Conservation (phyloP, 1,140 invertebrate species). For the Trichonephila clavipes region DNA sequence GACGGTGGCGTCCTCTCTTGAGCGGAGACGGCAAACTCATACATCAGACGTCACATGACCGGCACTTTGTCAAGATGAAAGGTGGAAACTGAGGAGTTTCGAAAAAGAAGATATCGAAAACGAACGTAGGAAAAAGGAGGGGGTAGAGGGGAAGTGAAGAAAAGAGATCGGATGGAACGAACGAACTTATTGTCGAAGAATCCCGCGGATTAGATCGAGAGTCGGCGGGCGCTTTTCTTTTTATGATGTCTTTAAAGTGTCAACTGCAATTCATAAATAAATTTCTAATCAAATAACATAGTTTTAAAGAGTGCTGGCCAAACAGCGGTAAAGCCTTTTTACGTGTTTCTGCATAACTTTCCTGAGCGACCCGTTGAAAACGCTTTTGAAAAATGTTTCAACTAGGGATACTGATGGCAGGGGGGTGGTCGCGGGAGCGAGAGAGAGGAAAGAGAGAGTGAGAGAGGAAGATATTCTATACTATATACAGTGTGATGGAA, state of each 20-base stretch:
- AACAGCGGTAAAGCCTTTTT: slow-evolving; percentile 77
- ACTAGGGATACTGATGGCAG: neutral
- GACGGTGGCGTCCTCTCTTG: slow-evolving; percentile 72
- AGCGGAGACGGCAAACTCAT: slow-evolving; percentile 65
- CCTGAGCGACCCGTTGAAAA: slow-evolving; percentile 46
- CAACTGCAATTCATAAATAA: slow-evolving; percentile 77
- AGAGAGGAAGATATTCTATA: slow-evolving; percentile 73
- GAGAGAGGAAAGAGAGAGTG: slow-evolving; percentile 30
- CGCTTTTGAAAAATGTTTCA: slow-evolving; percentile 75
- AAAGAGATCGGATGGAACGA: slow-evolving; percentile 35
- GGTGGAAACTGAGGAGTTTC: slow-evolving; percentile 16
- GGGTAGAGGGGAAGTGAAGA: neutral
- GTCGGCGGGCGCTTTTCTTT: slow-evolving; percentile 67
- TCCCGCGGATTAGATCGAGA: slow-evolving; percentile 65
- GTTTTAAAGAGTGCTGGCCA: slow-evolving; percentile 77
- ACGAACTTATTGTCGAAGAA: slow-evolving; percentile 75
- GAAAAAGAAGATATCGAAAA: slow-evolving; percentile 73
- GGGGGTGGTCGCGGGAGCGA: neutral
- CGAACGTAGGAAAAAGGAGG: neutral
- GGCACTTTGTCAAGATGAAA: slow-evolving; percentile 73
- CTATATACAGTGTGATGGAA: slow-evolving; percentile 74
- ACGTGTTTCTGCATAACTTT: slow-evolving; percentile 77
- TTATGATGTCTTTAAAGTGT: slow-evolving; percentile 77
- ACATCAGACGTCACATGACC: slow-evolving; percentile 74
- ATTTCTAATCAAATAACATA: slow-evolving; percentile 77